A percentile compares a stretch with the other conserved stretches of the same genome.
phyloP scores from a whole-genome alignment of 2,113 vertebrate species.

The Casuarius casuarius region DNA sequence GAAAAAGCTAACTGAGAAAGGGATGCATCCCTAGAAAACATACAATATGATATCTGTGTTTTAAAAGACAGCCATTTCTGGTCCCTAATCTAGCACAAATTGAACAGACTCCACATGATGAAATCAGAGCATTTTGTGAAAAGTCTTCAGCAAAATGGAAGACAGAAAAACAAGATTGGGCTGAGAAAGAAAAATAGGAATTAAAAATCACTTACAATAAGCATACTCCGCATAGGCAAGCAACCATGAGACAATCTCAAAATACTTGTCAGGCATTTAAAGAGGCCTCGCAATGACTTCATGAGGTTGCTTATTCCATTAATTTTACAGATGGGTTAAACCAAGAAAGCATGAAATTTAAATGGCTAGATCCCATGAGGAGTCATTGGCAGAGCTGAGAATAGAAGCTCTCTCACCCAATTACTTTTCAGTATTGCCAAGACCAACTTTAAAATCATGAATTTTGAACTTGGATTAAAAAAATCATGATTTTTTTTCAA shows the following conservation, averaged over 20 bases:
- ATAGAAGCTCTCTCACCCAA: neutral
- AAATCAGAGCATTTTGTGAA: neutral
- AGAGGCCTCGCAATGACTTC: neutral
- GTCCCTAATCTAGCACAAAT: neutral
- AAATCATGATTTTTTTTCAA: neutral
- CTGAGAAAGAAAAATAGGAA: neutral
- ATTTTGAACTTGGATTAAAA: neutral
- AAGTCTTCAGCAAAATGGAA: neutral
- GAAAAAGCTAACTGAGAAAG: neutral
- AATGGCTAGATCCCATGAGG: neutral
- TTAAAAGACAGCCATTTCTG: neutral
- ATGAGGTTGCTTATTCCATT: neutral
- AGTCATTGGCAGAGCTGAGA: slow-evolving; percentile 2
- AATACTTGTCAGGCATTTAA: neutral
- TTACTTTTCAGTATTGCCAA: neutral
- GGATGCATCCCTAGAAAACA: neutral
- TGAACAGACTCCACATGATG: neutral
- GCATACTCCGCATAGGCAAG: neutral
- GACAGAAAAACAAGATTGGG: neutral
- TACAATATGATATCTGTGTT: neutral
- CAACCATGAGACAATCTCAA: neutral
- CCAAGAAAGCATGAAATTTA: slow-evolving; percentile 28
- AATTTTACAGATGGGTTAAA: slow-evolving; percentile 23
- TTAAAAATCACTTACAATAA: neutral
- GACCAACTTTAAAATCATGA: neutral